Evolutionary conservation across 2,113 vertebrate species (phyloP).

Genomic region (western clawed frog (Xenopus tropicalis)): DNA sequence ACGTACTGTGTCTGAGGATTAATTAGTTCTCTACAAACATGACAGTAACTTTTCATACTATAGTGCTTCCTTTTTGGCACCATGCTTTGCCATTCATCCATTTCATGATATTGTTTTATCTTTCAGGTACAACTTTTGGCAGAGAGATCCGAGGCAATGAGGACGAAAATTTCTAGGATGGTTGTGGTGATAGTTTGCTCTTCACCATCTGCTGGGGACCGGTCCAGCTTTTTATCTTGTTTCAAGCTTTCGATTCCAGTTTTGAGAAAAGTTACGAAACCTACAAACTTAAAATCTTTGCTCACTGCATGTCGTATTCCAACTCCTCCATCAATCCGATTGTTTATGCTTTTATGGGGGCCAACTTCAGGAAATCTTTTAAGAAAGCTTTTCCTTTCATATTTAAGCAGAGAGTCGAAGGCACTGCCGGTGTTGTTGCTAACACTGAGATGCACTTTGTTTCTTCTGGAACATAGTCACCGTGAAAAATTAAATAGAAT

Average conservation of each 20-base stretch:
- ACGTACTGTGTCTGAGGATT: too few species aligned
- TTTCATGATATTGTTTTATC: background rate
- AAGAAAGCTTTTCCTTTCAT: constrained; percentile 60
- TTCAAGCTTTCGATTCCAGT: constrained; percentile 60
- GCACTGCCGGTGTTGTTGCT: constrained; percentile 3
- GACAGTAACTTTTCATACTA: too few species aligned
- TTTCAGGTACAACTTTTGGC: constrained; percentile 57
- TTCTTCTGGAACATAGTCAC: constrained; percentile 55
- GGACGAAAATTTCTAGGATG: constrained; percentile 60
- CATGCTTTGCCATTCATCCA: background rate
- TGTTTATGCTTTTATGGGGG: constrained; percentile 68
- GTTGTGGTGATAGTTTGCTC: constrained; percentile 66
- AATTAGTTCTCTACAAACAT: too few species aligned
- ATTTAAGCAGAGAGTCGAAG: constrained; percentile 49
- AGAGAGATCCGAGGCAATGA: constrained; percentile 52
- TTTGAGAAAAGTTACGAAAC: constrained; percentile 56
- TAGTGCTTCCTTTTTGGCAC: too few species aligned
- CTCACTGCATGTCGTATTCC: constrained; percentile 69
- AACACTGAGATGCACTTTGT: constrained; percentile 63
- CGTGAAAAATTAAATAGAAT: too few species aligned
- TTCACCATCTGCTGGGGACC: constrained; percentile 72
- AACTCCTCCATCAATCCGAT: constrained; percentile 66
- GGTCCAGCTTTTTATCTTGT: constrained; percentile 66
- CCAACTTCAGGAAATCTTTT: constrained; percentile 68
- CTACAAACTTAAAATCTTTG: constrained; percentile 70